Conservation (phyloP, 2,113 vertebrate genomes). For the Alethe diademata region DNA sequence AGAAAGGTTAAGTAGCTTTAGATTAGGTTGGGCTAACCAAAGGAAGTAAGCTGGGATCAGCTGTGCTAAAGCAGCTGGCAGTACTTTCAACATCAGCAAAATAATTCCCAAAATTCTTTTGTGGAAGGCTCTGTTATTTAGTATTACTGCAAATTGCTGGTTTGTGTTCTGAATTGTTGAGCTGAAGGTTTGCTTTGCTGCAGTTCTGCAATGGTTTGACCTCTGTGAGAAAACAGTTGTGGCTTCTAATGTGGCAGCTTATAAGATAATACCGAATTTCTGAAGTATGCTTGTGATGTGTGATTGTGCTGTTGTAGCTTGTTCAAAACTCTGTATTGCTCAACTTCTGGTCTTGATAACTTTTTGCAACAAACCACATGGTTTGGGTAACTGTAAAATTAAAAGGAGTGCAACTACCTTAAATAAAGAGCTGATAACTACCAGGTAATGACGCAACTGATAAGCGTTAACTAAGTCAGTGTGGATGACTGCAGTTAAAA, state of each 20-base stretch:
- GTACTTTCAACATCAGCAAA: background rate
- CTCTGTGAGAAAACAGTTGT: background rate
- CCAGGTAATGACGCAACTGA: background rate
- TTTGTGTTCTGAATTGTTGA: background rate
- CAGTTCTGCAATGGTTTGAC: background rate
- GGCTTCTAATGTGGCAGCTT: background rate
- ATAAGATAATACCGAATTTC: background rate
- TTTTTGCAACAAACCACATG: background rate
- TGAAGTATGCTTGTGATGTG: background rate
- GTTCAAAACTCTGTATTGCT: background rate
- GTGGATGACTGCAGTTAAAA: background rate
- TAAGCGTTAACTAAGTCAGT: background rate
- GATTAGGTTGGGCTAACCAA: background rate
- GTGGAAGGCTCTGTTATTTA: background rate
- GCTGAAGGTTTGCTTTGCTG: background rate
- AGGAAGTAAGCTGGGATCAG: background rate
- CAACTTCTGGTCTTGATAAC: background rate
- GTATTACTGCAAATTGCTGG: background rate
- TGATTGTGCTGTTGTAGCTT: background rate
- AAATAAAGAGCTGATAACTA: background rate
- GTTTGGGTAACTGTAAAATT: background rate
- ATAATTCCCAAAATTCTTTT: background rate
- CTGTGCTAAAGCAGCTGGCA: background rate
- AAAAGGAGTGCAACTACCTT: background rate
- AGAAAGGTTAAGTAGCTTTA: background rate